These are phyloP conservation scores for Lacanobia wlatinum DNA, from an alignment of 2,888 invertebrate genomes.

Conservation along the genomic window DNA sequence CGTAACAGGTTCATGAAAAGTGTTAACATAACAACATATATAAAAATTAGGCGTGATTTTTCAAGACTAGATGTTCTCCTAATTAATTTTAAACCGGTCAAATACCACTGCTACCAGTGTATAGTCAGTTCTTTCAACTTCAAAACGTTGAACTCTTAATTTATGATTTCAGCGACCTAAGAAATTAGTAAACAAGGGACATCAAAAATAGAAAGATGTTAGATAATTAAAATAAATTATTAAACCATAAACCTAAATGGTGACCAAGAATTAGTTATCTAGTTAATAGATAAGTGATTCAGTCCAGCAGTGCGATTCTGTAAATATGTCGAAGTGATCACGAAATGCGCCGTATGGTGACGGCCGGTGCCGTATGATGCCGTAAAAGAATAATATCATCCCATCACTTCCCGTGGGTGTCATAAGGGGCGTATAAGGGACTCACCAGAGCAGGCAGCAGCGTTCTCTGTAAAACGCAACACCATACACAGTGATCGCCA, in stretches of 20 bases:
- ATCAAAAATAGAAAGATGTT: not conserved
- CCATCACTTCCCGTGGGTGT: no score
- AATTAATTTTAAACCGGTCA: not conserved
- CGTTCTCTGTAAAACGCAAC: no score
- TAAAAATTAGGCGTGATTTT: not conserved
- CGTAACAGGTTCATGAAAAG: not conserved
- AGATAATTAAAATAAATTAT: not conserved
- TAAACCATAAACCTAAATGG: not conserved
- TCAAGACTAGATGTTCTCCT: not conserved
- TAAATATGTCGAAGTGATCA: no score
- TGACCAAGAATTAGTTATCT: not conserved
- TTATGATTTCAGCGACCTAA: slow-evolving; percentile 1
- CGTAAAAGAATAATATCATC: no score
- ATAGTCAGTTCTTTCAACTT: slow-evolving; percentile 9
- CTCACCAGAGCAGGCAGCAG: no score
- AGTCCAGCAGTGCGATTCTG: no score
- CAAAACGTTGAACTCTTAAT: slow-evolving; percentile 6
- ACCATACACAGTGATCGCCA: no score
- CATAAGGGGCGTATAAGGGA: no score
- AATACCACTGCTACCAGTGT: not conserved
- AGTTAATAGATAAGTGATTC: not conserved
- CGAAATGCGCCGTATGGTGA: no score
- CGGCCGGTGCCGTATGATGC: no score
- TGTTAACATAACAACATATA: not conserved
- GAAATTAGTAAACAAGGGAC: not conserved